Conservation (phyloP, 2,113 vertebrate species). For the Lutjanus erythropterus region DNA sequence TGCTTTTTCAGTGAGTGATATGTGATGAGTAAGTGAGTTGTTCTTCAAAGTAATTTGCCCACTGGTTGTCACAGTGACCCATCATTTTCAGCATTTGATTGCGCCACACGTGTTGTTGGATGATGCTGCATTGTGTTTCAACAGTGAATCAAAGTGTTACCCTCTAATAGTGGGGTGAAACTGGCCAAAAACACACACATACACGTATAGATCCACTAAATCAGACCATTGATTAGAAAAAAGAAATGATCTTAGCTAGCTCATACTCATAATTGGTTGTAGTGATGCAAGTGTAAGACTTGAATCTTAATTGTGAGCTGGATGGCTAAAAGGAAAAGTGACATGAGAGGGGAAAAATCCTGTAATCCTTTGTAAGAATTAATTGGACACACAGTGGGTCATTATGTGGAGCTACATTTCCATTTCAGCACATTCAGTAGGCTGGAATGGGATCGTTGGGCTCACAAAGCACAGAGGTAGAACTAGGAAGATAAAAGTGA, state of each 20-base stretch:
- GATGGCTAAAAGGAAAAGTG: constrained; percentile 5
- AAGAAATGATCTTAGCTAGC: background rate
- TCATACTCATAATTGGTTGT: background rate
- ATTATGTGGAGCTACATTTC: constrained; percentile 19
- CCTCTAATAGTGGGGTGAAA: background rate
- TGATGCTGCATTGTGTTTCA: too few relatives aligned
- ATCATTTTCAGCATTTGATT: too few relatives aligned
- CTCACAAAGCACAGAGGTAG: constrained; percentile 5
- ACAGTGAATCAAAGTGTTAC: too few relatives aligned
- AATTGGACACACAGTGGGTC: constrained; percentile 28
- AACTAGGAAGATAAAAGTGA: constrained; percentile 16
- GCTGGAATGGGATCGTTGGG: background rate
- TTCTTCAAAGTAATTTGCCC: too few relatives aligned
- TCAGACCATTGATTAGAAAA: background rate
- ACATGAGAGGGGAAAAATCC: background rate
- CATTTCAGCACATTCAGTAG: constrained; percentile 25
- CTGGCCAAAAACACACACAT: background rate
- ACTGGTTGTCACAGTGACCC: too few relatives aligned
- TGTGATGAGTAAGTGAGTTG: too few relatives aligned
- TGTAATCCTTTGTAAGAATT: constrained; percentile 16
- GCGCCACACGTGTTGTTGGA: too few relatives aligned
- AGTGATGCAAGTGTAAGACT: too few relatives aligned
- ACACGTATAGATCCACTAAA: background rate
- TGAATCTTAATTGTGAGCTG: background rate
- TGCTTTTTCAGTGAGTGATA: too few relatives aligned